Base-by-base conservation (phyloP, 2,888 invertebrate species). In the Podotricha telesiphe region DNA sequence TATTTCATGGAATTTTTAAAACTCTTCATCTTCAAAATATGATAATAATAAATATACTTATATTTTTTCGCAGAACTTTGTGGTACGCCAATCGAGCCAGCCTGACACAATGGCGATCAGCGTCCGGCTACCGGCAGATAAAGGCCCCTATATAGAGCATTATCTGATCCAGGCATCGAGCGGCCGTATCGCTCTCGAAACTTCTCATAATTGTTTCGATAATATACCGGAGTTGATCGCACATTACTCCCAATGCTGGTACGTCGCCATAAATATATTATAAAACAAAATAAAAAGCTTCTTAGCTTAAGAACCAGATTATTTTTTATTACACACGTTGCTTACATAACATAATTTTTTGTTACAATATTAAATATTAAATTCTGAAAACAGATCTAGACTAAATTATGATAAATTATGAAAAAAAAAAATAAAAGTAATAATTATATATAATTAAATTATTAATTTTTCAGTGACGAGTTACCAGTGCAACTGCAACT, bases 51-150 rank as follows among this genome's bases (percentile, higher is more conserved):
- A 19, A 1, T 11, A 7, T 28, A 47, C n/a, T 10, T 13, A 48
- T 48, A 7, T 48, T 15, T 15, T 48, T 48, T 62, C 15, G 17
- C 94, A 98, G 97, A 98, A 97, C 83, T 99, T 99, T 84, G 97
- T 99, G 63, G 98, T 99, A 48, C 95, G 99, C 58, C 97, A 98
- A 83, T 98, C 98, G 51, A 98, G 98, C 80, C 98, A 98, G 86
- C 95, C 96, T 51, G 96, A 97, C 79, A 98, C 98, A 65, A 98
- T 98, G 98, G 99, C 99, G 50, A 95, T 99, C 75, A 98, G 98
- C 59, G 98, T 99, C 58, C 96, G 98, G 13, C 93, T 98, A 73
- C 97, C 98, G 0, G 95, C 95, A 20, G 96, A 96, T 79, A 97
- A 96, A 80, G 97, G 97, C 1, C 97, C 97, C 10, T 98, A 98